A percentile compares a stretch with the other conserved stretches of the same genome.
Conservation (phyloP, 2,113 vertebrate genomes). For the Oncorhynchus tshawytscha region DNA sequence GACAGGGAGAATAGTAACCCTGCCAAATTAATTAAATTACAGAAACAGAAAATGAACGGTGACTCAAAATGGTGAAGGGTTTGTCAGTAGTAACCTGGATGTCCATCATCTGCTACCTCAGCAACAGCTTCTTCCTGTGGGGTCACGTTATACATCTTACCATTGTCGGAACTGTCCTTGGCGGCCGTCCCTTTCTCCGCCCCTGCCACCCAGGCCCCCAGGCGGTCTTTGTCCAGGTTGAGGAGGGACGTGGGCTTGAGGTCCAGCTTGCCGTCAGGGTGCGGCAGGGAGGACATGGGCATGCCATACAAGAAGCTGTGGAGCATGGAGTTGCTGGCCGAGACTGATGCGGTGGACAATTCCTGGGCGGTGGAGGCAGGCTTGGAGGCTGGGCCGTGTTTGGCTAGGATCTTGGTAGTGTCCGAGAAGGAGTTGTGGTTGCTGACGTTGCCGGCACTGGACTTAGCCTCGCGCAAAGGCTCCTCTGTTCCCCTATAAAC, state of each 20-base stretch:
- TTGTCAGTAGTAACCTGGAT: no score
- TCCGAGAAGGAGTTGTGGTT: constrained; percentile 79
- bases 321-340: constrained; percentile 72
- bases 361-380: constrained; percentile 58
- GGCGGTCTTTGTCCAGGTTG: constrained; percentile 60
- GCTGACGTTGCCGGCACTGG: constrained; percentile 69
- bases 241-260: constrained; percentile 67
- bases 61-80: neutral
- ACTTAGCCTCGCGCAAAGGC: constrained; percentile 76
- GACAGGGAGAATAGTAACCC: no score
- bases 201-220: constrained; percentile 67
- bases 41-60: neutral
- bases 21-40: neutral
- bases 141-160: constrained; percentile 42
- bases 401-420: constrained; percentile 40
- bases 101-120: no score
- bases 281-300: constrained; percentile 78
- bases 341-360: constrained; percentile 42
- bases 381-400: constrained; percentile 50
- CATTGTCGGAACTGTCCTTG: constrained; percentile 77
- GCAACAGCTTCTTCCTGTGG: no score
- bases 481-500: constrained; percentile 81
- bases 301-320: constrained; percentile 88
- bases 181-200: constrained; percentile 74
- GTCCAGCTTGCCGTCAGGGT: constrained; percentile 85